Evolutionary conservation across 2,113 vertebrate genomes (phyloP), one percentile per base, ranked within the genome.

Genomic region (Egretta garzetta): DNA sequence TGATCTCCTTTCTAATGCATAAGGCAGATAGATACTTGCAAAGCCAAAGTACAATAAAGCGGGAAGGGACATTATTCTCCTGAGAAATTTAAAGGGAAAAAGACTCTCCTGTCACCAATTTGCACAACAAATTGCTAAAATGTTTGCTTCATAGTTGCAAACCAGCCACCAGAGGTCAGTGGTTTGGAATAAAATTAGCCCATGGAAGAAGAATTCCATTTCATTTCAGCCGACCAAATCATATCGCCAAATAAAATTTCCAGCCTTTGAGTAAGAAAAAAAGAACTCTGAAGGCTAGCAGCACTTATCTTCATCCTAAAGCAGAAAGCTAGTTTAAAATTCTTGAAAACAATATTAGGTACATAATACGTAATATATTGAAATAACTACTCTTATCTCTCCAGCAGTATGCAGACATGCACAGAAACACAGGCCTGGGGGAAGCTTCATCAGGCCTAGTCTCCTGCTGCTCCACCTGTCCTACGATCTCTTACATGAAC

Each of bases 121-220:
- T 66, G 10, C 16, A n/a, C 22, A n/a, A 66, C 24, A 55, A 20
- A 43, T 43, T 74, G 47, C 49, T 30, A 13, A 53, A 32, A 12
- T 18, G 15, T 66, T 72, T 52, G 55, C 47, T 88, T 86, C 49
- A 8, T 27, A 58, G 62, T 32, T 80, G 71, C 93, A 86, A 80
- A 67, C 3, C 13, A 88, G 70, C 93, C 93, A 95, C 95, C 66
- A 96, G 95, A 95, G 71, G 96, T 95, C 94, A 97, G 77, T 56
- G 37, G 33, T 90, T 84, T 63, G 52, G 74, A 92, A 90, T 39
- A 67, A 72, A 93, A 92, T 64, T 32, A 86, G 49, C 32, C 63
- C 39, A 49, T 2, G 10, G 26, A 73, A 45, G 14, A 79, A 80
- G 14, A 93, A 81, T 30, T 43, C 10, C 1, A 41, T 33, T 90